phyloP scores from a whole-genome alignment of 2,113 vertebrate genomes.

The Lepidothrix coronata region DNA sequence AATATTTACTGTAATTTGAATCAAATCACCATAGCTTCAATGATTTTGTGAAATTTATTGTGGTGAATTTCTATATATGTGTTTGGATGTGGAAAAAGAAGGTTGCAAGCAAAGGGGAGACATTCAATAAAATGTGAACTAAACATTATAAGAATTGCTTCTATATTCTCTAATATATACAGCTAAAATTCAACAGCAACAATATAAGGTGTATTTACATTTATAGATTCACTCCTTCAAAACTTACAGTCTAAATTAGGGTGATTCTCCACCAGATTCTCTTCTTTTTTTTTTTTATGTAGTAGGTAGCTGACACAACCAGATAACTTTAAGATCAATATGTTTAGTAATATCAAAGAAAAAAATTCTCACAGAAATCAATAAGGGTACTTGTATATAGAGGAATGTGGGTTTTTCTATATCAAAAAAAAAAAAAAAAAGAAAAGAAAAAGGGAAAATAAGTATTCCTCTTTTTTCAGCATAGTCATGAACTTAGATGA shows the following conservation, averaged over 20 bases:
- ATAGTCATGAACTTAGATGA: background rate
- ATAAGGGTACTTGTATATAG: background rate
- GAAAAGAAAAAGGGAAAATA: background rate
- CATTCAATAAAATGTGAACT: background rate
- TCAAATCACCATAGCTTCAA: background rate
- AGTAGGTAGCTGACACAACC: background rate
- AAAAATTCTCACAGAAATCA: background rate
- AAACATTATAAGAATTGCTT: background rate
- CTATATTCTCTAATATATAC: background rate
- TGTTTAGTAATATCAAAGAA: background rate
- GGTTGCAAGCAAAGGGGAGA: background rate
- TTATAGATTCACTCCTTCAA: background rate
- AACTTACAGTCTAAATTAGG: background rate
- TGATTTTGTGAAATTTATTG: background rate
- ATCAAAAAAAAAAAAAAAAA: background rate
- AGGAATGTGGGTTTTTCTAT: background rate
- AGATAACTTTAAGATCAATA: background rate
- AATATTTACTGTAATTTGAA: background rate
- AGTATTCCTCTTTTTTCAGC: background rate
- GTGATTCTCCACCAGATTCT: background rate
- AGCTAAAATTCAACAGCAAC: background rate
- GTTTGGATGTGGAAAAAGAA: background rate
- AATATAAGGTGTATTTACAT: background rate
- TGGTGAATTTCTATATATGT: background rate
- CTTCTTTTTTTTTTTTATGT: background rate